Evolutionary conservation across 1,140 invertebrate genomes (phyloP).

Genomic region (Cryptotermes secundus): DNA sequence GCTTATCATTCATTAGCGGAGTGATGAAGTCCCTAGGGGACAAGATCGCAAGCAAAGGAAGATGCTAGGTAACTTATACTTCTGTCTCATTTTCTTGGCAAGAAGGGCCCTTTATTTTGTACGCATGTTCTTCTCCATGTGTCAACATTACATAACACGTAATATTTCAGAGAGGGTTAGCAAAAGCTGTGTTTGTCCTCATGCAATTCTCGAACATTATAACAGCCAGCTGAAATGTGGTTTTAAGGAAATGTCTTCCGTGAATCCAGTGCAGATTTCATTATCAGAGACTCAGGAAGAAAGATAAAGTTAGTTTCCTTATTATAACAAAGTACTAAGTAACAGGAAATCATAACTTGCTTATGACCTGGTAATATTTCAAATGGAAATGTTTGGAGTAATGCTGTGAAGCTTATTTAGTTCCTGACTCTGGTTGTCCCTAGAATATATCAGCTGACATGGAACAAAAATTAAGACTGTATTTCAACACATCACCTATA

Average conservation of each 20-base stretch:
- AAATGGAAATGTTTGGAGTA: too few relatives aligned
- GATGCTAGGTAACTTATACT: background rate
- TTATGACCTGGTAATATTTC: background rate
- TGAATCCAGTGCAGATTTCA: background rate
- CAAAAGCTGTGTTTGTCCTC: background rate
- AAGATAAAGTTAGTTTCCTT: background rate
- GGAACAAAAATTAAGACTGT: background rate
- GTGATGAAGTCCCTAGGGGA: background rate
- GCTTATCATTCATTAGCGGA: constrained; percentile 13
- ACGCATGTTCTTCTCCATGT: background rate
- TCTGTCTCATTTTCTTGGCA: background rate
- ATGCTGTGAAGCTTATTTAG: too few relatives aligned
- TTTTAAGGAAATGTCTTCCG: background rate
- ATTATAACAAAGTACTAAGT: background rate
- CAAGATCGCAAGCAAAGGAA: constrained; percentile 11
- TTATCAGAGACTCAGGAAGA: background rate
- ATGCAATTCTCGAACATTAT: background rate
- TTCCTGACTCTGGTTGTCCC: too few relatives aligned
- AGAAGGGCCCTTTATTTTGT: background rate
- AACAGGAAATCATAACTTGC: background rate
- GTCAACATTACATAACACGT: constrained; percentile 5
- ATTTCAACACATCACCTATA: too few relatives aligned
- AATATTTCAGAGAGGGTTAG: constrained; percentile 9
- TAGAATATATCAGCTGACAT: background rate
- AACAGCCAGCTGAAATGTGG: background rate